phyloP scores from a whole-genome alignment of 2,113 vertebrate species.

The Xenus cinereus region DNA sequence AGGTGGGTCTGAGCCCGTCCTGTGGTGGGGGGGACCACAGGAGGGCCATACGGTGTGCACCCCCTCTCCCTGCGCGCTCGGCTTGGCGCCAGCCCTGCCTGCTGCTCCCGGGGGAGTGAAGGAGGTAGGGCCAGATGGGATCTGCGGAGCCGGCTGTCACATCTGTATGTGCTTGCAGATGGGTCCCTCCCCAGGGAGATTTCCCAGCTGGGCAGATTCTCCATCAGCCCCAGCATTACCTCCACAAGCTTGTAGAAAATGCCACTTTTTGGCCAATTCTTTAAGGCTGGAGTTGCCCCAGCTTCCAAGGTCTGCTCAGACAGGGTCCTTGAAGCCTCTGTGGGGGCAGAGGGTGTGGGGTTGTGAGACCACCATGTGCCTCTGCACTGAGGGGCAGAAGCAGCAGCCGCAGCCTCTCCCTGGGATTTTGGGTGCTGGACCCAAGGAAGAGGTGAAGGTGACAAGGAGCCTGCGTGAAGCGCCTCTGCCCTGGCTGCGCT shows the following conservation, averaged over 20 bases:
- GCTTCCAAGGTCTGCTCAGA: background rate
- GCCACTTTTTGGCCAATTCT: background rate
- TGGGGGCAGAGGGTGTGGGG: background rate
- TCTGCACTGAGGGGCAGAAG: background rate
- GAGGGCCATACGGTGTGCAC: rapidly evolving
- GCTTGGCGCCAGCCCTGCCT: background rate
- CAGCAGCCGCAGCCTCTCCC: background rate
- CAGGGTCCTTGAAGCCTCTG: background rate
- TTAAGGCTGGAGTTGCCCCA: background rate
- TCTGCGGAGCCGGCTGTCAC: rapidly evolving
- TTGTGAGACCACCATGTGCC: rapidly evolving
- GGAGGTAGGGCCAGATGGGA: rapidly evolving
- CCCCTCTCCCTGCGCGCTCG: rapidly evolving
- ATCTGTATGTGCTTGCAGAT: rapidly evolving
- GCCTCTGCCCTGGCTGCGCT: background rate
- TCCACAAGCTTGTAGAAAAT: background rate
- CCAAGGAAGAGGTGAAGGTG: background rate
- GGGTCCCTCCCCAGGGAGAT: background rate
- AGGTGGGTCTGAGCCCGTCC: background rate
- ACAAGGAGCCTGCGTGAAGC: background rate
- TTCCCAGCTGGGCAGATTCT: background rate
- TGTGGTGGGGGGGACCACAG: rapidly evolving
- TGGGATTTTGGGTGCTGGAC: background rate
- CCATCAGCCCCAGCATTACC: background rate
- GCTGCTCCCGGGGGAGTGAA: background rate